A percentile compares a stretch with the other conserved stretches of the same genome.
These are phyloP conservation scores for Pithys albifrons DNA, from an alignment of 2,113 vertebrate genomes.

Conservation along the genomic window DNA sequence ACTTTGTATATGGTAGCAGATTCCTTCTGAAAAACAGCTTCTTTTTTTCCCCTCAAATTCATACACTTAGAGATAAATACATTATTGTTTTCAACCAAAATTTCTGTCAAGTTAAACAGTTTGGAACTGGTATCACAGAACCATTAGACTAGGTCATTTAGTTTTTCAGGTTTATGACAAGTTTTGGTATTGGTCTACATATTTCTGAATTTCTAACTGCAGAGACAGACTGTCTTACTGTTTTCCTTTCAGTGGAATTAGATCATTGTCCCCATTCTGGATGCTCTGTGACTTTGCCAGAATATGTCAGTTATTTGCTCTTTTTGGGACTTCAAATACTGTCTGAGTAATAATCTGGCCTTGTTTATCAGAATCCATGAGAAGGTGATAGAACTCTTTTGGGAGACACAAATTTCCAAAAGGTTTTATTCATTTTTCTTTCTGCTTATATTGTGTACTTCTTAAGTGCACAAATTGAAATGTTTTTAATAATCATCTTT, in stretches of 20 bases:
- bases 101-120: not conserved
- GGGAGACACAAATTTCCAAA: not conserved
- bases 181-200: not conserved
- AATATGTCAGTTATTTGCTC: not conserved
- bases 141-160: not conserved
- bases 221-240: not conserved
- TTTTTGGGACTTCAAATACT: not conserved
- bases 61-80: not conserved
- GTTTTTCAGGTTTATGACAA: not conserved
- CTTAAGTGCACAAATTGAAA: not conserved
- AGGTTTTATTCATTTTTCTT: slow-evolving; percentile 15
- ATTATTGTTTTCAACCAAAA: not conserved
- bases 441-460: not conserved
- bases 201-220: not conserved
- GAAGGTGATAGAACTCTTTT: slow-evolving; percentile 11
- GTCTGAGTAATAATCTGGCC: slow-evolving; percentile 11
- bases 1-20: not conserved
- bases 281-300: not conserved
- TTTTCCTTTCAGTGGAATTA: not conserved
- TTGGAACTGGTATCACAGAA: not conserved
- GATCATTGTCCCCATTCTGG: not conserved
- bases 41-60: not conserved
- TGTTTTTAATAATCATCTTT: slow-evolving; percentile 26
- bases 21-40: not conserved
- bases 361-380: slow-evolving; percentile 2